A percentile compares a stretch with the other conserved stretches of the same genome.
These are phyloP conservation scores for Bradynema listronoti DNA, from an alignment of 1,140 invertebrate genomes.

Conservation along the genomic window DNA sequence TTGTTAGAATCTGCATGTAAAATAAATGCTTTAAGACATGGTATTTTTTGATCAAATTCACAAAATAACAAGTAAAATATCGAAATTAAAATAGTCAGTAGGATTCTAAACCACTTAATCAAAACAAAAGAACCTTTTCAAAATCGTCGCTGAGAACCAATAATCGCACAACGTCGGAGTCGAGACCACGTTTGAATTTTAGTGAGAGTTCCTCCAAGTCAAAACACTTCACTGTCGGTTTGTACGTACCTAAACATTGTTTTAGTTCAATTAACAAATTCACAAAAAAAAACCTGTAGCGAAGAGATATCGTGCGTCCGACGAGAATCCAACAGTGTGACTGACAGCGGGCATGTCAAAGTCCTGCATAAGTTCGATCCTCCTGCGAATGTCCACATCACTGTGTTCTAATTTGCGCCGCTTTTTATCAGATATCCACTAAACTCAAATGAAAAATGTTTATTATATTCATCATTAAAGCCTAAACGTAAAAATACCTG, in stretches of 20 bases:
- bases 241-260: conserved; percentile 73
- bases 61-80: no score
- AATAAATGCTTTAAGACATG: no score
- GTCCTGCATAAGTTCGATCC: conserved; percentile 94
- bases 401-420: conserved; percentile 76
- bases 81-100: background rate
- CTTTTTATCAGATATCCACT: conserved; percentile 89
- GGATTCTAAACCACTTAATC: conserved; percentile 1
- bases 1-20: no score
- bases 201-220: conserved; percentile 90
- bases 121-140: conserved; percentile 58
- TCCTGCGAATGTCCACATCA: conserved; percentile 77
- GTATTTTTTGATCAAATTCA: no score
- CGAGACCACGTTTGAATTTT: conserved; percentile 96
- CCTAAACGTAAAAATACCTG: conserved; percentile 70
- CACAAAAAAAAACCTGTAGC: conserved; percentile 64
- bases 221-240: conserved; percentile 87
- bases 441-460: no score
- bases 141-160: conserved; percentile 65
- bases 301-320: conserved; percentile 83
- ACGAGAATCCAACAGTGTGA: conserved; percentile 74
- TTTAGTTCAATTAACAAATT: conserved; percentile 7
- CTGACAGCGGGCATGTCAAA: conserved; percentile 93
- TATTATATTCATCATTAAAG: conserved; percentile 7
- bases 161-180: conserved; percentile 74